Evolutionary conservation across 2,888 invertebrate species (phyloP), one percentile per base, ranked within the genome.

Genomic region (Drosophila macrothrix): DNA sequence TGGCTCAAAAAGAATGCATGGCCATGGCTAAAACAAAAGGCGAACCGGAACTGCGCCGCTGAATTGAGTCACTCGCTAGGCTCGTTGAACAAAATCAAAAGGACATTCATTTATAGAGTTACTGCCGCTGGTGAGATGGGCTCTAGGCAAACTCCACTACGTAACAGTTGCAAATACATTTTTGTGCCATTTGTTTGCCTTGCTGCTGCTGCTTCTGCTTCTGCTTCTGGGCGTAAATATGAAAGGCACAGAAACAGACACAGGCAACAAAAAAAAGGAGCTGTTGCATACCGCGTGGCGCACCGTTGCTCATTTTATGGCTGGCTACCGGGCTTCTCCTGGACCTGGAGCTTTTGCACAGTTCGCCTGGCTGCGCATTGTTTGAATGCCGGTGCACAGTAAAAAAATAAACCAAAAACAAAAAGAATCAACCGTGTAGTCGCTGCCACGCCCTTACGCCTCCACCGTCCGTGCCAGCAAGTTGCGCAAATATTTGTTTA

Each of bases 61-160:
- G 87, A 89, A 88, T 88, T 90, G 87, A 88, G 88, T 90, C 90
- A 76, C 90, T 85, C 90, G 87, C 90, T 90, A 90, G 91, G 88
- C 87, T 90, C 91, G 91, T 88, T 90, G 91, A 89, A 85, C 89
- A 91, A 89, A 90, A 91, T 91, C 91, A 90, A 91, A 90, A 89
- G 89, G 87, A 90, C 87, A 90, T 91, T 91, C 90, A 90, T 88
- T 87, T 85, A 90, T 84, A 80, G 86, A 90, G 91, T 81, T 82
- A 12, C 55, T n/a, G 28, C 55, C 25, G 1, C 53, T 19, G 46
- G 37, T n/a, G 39, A 25, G 28, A 9, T 52, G 52, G 29, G 14
- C 49, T 19, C n/a, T 19, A 12, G 50, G 28, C 50, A 28, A 49
- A 64, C 67, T 67, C 53, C 46, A 62, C 80, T 35, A 22, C 55